phyloP scores from a whole-genome alignment of 2,888 invertebrate species.

The Brenthis daphne region DNA sequence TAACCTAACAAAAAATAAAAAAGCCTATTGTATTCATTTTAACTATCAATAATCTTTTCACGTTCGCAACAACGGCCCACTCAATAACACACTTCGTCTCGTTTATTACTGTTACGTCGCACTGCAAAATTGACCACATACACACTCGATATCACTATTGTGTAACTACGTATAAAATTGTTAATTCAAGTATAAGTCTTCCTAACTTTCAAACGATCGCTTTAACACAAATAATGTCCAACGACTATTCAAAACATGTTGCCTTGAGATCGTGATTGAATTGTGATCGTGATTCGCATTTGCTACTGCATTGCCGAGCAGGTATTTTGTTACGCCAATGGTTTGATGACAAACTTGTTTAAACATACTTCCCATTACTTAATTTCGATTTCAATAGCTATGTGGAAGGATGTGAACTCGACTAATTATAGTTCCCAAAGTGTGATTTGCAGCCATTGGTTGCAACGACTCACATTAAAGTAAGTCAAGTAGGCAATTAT shows the following conservation, averaged over 20 bases:
- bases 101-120: conserved; percentile 28
- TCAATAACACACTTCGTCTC: conserved; percentile 17
- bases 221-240: conserved; percentile 35
- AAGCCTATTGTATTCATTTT: conserved; percentile 1
- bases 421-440: neutral
- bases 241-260: conserved; percentile 42
- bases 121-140: conserved; percentile 25
- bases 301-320: conserved; percentile 32
- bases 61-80: conserved; percentile 12
- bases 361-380: conserved; percentile 17
- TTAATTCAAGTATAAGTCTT: conserved; percentile 36
- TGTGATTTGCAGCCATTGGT: conserved; percentile 9
- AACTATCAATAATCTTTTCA: conserved; percentile 13
- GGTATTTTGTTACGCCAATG: conserved; percentile 31
- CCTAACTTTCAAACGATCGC: conserved; percentile 41
- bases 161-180: conserved; percentile 35
- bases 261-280: conserved; percentile 45
- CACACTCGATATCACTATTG: conserved; percentile 33
- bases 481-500: conserved; percentile 43
- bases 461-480: conserved; percentile 37
- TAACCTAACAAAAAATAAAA: conserved; percentile 12
- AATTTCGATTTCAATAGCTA: conserved; percentile 33
- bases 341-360: conserved; percentile 35
- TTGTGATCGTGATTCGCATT: conserved; percentile 42
- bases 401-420: neutral